A percentile compares a stretch with the other conserved stretches of the same genome.
Conservation (phyloP, 2,888 invertebrate genomes). For the Oeneis ivallda region DNA sequence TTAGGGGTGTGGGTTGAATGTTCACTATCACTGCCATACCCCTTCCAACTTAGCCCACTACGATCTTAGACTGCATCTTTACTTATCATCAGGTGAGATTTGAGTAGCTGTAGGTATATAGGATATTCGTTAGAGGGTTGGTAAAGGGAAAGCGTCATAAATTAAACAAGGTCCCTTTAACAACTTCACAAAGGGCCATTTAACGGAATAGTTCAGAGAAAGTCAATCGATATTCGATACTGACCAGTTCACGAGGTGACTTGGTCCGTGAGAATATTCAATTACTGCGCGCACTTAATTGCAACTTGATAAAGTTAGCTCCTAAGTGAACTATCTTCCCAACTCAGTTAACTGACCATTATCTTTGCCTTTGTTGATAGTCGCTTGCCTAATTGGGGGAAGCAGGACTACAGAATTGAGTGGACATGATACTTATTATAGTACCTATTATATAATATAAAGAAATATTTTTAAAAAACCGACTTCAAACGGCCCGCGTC, state of each 20-base stretch:
- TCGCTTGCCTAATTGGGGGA: slow-evolving; percentile 74
- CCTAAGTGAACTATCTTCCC: slow-evolving; percentile 80
- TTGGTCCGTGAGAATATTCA: slow-evolving; percentile 78
- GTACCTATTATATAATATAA: too few relatives aligned
- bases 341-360: slow-evolving; percentile 81
- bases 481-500: too few relatives aligned
- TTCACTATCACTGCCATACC: too few relatives aligned
- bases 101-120: too few relatives aligned
- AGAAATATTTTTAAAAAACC: too few relatives aligned
- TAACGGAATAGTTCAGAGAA: slow-evolving; percentile 18
- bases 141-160: neutral
- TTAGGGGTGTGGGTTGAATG: too few relatives aligned
- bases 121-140: too few relatives aligned
- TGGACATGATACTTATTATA: slow-evolving; percentile 48
- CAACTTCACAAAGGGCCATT: slow-evolving; percentile 21
- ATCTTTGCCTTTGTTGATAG: slow-evolving; percentile 80
- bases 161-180: slow-evolving; percentile 5
- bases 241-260: slow-evolving; percentile 72
- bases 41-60: too few relatives aligned
- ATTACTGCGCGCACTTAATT: slow-evolving; percentile 78
- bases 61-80: too few relatives aligned
- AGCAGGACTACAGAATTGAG: slow-evolving; percentile 42
- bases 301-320: slow-evolving; percentile 78
- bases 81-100: too few relatives aligned
- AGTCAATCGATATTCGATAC: slow-evolving; percentile 69